Evolutionary conservation across 2,797 vertebrate species (phyloP).

Genomic region (Macropodus opercularis): DNA sequence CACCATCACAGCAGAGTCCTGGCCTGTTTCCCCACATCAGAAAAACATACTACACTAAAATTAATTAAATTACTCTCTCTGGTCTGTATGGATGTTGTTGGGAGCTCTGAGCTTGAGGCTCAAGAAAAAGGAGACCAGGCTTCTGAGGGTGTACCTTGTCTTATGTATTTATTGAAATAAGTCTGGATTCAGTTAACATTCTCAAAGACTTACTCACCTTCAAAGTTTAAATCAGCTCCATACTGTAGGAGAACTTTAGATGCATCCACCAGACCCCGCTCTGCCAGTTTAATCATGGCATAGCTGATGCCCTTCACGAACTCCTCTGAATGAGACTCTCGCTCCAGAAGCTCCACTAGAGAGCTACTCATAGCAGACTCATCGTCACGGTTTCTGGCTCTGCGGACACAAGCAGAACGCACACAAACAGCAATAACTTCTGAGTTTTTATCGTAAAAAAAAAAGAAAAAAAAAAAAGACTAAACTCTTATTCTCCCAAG

Average conservation of each 20-base stretch:
- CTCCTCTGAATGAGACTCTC: slow-evolving; percentile 85
- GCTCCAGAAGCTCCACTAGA: slow-evolving; percentile 85
- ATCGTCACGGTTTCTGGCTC: slow-evolving; percentile 49
- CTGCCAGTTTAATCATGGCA: slow-evolving; percentile 88
- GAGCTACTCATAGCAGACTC: slow-evolving; percentile 69
- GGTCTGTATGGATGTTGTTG: neutral
- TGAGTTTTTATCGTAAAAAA: too few species aligned
- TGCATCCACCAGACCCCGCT: slow-evolving; percentile 82
- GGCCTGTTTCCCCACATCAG: too few species aligned
- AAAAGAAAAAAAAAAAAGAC: too few species aligned
- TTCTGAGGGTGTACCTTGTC: too few species aligned
- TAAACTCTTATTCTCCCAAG: too few species aligned
- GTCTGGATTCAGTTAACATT: neutral
- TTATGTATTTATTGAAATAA: too few species aligned
- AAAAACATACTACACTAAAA: too few species aligned
- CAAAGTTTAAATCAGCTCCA: slow-evolving; percentile 90
- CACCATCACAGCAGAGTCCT: too few species aligned
- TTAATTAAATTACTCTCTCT: too few species aligned
- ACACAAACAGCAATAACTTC: too few species aligned
- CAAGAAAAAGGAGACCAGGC: too few species aligned
- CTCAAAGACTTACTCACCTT: slow-evolving; percentile 79
- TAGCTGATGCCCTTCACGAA: slow-evolving; percentile 92
- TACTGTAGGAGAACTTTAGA: slow-evolving; percentile 86
- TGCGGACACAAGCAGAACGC: slow-evolving; percentile 19
- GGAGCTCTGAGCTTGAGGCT: too few species aligned